Percentiles rank a stretch among this genome's conserved stretches.
phyloP scores from a whole-genome alignment of 1,140 invertebrate species.

The Pogonomyrmex californicus region DNA sequence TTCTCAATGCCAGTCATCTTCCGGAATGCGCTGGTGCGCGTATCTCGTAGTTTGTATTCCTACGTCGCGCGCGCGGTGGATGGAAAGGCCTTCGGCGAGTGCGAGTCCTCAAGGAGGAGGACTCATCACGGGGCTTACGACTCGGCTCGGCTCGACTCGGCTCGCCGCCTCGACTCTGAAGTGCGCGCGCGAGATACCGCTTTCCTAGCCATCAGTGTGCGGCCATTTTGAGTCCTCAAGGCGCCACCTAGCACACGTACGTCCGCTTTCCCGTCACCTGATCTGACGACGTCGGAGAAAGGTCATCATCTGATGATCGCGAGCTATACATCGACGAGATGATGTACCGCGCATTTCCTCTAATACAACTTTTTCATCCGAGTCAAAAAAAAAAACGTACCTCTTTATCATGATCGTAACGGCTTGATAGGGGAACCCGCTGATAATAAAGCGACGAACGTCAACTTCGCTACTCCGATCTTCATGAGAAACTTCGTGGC shows the following conservation, averaged over 20 bases:
- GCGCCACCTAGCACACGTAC: conserved; percentile 79
- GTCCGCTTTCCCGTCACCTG: conserved; percentile 65
- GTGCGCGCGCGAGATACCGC: conserved; percentile 46
- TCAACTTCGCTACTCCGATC: background rate
- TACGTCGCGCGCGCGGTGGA: conserved; percentile 71
- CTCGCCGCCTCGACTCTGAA: conserved; percentile 35
- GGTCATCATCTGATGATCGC: conserved; percentile 1
- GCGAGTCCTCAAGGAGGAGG: conserved; percentile 78
- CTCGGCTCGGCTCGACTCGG: conserved; percentile 61
- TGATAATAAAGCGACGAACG: conserved; percentile 26
- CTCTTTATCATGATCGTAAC: conserved; percentile 15
- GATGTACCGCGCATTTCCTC: background rate
- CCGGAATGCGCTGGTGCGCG: conserved; percentile 81
- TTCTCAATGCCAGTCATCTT: conserved; percentile 86
- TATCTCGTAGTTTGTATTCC: conserved; percentile 83
- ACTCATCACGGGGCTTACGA: conserved; percentile 65
- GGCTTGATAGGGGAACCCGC: background rate
- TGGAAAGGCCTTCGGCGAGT: conserved; percentile 53
- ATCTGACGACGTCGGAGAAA: conserved; percentile 6
- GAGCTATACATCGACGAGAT: background rate
- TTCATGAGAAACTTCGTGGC: background rate
- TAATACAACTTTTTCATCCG: no score
- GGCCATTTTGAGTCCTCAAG: conserved; percentile 79
- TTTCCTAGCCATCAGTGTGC: conserved; percentile 62
- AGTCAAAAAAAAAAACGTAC: conserved; percentile 22